Percentiles rank a stretch among this genome's conserved stretches.
These are phyloP conservation scores for Acronicta leporina DNA, from an alignment of 2,888 invertebrate species.

Conservation along the genomic window DNA sequence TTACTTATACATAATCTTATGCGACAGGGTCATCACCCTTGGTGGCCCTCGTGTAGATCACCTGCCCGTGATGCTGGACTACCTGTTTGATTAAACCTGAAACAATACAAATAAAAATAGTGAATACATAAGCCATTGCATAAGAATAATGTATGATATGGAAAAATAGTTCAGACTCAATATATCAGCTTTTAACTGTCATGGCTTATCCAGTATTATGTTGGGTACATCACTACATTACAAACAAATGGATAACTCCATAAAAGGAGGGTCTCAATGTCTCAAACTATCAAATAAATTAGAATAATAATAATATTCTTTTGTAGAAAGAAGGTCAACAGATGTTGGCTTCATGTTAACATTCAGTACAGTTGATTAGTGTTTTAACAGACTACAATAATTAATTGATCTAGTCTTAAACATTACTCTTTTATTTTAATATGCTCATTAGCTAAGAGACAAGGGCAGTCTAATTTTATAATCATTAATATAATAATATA, in stretches of 20 bases:
- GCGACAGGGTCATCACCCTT: constrained; percentile 96
- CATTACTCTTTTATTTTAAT: too few relatives aligned
- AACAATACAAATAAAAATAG: constrained; percentile 52
- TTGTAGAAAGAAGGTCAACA: too few relatives aligned
- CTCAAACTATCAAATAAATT: too few relatives aligned
- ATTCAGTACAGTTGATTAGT: too few relatives aligned
- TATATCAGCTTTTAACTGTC: constrained; percentile 89
- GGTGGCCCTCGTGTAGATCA: constrained; percentile 98
- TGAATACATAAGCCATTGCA: constrained; percentile 1
- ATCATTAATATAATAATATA: too few relatives aligned
- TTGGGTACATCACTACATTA: constrained; percentile 71
- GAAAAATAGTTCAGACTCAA: constrained; percentile 86
- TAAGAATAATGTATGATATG: not conserved
- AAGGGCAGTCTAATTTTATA: too few relatives aligned
- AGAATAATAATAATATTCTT: too few relatives aligned
- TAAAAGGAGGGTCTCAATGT: too few relatives aligned
- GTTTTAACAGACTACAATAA: too few relatives aligned
- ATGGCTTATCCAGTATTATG: constrained; percentile 74
- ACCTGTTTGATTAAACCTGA: constrained; percentile 98
- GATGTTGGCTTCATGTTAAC: too few relatives aligned
- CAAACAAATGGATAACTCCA: not conserved
- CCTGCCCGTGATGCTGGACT: constrained; percentile 98
- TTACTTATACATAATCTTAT: constrained; percentile 88
- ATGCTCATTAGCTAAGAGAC: too few relatives aligned
- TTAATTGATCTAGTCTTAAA: too few relatives aligned